Evolutionary conservation across 2,888 invertebrate species (phyloP).

Genomic region (Cataglyphis rosenhaueri): DNA sequence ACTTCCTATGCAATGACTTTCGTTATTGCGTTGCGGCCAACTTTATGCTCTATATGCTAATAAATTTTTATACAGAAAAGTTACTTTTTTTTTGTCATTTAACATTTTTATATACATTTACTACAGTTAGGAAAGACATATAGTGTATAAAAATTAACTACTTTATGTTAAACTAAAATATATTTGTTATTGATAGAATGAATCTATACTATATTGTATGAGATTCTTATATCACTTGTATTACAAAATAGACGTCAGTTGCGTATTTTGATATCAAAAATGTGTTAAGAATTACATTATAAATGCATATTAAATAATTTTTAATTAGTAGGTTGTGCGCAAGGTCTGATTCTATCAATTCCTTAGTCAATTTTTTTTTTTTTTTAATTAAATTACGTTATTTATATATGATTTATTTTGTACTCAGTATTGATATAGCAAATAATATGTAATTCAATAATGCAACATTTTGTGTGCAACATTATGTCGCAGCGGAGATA

Average conservation of each 20-base stretch:
- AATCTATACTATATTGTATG: constrained; percentile 1
- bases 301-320: not conserved
- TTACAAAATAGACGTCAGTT: not conserved
- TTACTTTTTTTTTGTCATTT: constrained; percentile 31
- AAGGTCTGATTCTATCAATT: constrained; percentile 10
- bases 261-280: constrained; percentile 16
- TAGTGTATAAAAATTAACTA: constrained; percentile 15
- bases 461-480: constrained; percentile 26
- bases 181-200: constrained; percentile 6
- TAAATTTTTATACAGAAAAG: constrained; percentile 41
- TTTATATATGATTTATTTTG: constrained; percentile 32
- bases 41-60: constrained; percentile 31
- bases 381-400: not conserved
- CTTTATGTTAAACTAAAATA: constrained; percentile 30
- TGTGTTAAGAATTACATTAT: not conserved
- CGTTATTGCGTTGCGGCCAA: constrained; percentile 26
- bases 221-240: not conserved
- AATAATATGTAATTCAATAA: not conserved
- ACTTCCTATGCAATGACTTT: not conserved
- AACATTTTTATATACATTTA: not conserved
- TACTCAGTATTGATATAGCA: constrained; percentile 8
- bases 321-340: constrained; percentile 4
- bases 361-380: constrained; percentile 6
- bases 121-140: constrained; percentile 26
- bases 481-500: constrained; percentile 11